Base-by-base conservation (phyloP, 2,888 invertebrate species). In the Polylopha cassiicola region DNA sequence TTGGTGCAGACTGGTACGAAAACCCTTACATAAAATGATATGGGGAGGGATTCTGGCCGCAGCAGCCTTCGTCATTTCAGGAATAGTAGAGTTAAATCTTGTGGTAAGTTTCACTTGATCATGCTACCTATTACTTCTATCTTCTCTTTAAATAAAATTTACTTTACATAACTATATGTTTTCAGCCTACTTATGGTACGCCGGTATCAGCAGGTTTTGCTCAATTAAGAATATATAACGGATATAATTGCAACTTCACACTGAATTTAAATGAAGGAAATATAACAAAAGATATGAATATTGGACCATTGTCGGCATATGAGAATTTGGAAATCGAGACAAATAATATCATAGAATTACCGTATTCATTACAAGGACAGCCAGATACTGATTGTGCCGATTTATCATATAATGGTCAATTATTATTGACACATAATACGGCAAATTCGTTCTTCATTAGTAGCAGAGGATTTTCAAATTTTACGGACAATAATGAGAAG, bases 11-110 rank as follows among this genome's bases (percentile, higher is more conserved):
- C 59, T 94, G 0, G 73, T 94, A 13, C 87, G 86, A 36, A 93
- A 92, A 37, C 96, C 98, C 0, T 78, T 98, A 34, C 94, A 95
- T 62, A 92, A 95, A 68, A 91, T 99, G 84, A 90, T 92, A 0
- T 87, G 91, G 58, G 99, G 99, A 3, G 97, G 98, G 23, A 61
- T 95, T 10, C 67, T 99, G 1, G 95, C 97, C 0, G 92, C 93
- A 0, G 41, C 89, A 1, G 91, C 99, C 0, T 99, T 99, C 65
- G 77, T 93, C n/a, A 84, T 95, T 16, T 96, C 98, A 1, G 97
- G 92, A 2, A 61, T 94, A n/a, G 89, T 98, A 1, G 95, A 97
- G 71, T 62, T 95, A 0, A 71, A 87, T 15, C 79, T 96, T 38
- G 89, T 95, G 89, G 92, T 91, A 66, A 58, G 53, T 55, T 32